Percentiles rank a stretch among this genome's conserved stretches.
Evolutionary conservation across 2,888 invertebrate genomes (phyloP).

Genomic region (Cepaea hortensis): DNA sequence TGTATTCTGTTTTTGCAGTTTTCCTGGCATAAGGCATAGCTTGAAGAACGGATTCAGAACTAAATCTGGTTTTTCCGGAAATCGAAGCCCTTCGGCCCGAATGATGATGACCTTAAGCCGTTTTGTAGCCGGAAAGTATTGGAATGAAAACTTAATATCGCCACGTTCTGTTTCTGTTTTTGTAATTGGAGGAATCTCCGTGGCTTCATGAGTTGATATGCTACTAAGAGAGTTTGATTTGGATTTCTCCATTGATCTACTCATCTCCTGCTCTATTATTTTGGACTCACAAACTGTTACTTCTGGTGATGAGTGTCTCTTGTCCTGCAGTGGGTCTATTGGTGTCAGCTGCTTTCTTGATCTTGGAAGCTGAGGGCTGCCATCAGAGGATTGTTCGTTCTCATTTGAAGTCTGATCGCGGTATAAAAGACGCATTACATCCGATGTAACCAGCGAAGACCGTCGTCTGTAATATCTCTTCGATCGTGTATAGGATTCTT

Average conservation of each 20-base stretch:
- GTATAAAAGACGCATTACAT: slow-evolving; percentile 45
- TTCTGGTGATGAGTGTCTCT: slow-evolving; percentile 64
- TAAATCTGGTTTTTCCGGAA: slow-evolving; percentile 70
- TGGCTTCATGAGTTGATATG: slow-evolving; percentile 18
- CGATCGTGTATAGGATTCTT: slow-evolving; percentile 56
- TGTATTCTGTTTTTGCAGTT: slow-evolving; percentile 74
- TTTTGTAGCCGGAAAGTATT: slow-evolving; percentile 75
- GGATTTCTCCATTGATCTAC: slow-evolving; percentile 39
- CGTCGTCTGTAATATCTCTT: slow-evolving; percentile 63
- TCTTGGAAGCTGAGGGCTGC: slow-evolving; percentile 41
- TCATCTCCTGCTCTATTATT: slow-evolving; percentile 51
- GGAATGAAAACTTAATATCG: slow-evolving; percentile 74
- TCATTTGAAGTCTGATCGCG: slow-evolving; percentile 38
- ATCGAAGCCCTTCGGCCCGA: slow-evolving; percentile 72
- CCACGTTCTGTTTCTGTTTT: slow-evolving; percentile 63
- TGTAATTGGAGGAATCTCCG: slow-evolving; percentile 31
- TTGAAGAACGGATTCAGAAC: slow-evolving; percentile 56
- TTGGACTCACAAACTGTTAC: slow-evolving; percentile 51
- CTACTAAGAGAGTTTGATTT: slow-evolving; percentile 25
- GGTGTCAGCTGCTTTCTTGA: slow-evolving; percentile 54
- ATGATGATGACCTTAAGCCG: slow-evolving; percentile 74
- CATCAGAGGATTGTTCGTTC: slow-evolving; percentile 37
- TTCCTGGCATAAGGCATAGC: slow-evolving; percentile 76
- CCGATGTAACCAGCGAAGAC: slow-evolving; percentile 61
- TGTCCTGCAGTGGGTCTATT: slow-evolving; percentile 49